Evolutionary conservation across 1,140 invertebrate species (phyloP).

Genomic region (Contarinia nasturtii): DNA sequence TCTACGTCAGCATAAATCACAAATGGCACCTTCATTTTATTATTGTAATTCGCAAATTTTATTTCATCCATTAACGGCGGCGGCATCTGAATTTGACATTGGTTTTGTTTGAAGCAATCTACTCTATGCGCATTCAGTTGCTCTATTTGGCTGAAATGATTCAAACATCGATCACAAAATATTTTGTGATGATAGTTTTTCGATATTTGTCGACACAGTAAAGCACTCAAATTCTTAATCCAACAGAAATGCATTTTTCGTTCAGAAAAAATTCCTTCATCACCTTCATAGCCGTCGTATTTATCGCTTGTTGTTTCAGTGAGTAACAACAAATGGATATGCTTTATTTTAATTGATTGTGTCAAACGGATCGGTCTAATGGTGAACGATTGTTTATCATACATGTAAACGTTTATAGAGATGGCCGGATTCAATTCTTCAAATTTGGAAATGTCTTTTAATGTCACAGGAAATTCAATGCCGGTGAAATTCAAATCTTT

Average conservation of each 20-base stretch:
- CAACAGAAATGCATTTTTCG: constrained; percentile 11
- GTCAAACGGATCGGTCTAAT: constrained; percentile 1
- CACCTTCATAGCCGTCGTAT: no score
- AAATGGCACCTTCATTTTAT: constrained; percentile 13
- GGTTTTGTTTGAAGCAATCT: no score
- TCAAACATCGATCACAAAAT: constrained; percentile 15
- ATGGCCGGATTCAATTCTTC: constrained; percentile 4
- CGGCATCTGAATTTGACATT: constrained; percentile 9
- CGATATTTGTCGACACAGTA: constrained; percentile 13
- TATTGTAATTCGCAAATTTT: constrained; percentile 12
- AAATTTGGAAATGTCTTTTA: constrained; percentile 6
- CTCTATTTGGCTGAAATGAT: constrained; percentile 7
- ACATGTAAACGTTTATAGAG: not conserved
- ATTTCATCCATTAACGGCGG: constrained; percentile 8
- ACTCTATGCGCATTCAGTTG: no score
- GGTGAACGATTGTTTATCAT: not conserved
- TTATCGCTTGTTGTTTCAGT: no score
- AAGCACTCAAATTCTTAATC: constrained; percentile 13
- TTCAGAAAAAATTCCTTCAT: not conserved
- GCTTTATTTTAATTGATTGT: not conserved
- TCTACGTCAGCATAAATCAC: constrained; percentile 20
- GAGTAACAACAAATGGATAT: constrained; percentile 7
- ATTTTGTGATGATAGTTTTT: constrained; percentile 8
- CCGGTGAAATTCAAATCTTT: not conserved
- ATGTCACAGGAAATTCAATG: constrained; percentile 5